A percentile compares a stretch with the other conserved stretches of the same genome.
These are phyloP conservation scores for Cynoglossus semilaevis DNA, from an alignment of 2,113 vertebrate genomes.

Conservation along the genomic window DNA sequence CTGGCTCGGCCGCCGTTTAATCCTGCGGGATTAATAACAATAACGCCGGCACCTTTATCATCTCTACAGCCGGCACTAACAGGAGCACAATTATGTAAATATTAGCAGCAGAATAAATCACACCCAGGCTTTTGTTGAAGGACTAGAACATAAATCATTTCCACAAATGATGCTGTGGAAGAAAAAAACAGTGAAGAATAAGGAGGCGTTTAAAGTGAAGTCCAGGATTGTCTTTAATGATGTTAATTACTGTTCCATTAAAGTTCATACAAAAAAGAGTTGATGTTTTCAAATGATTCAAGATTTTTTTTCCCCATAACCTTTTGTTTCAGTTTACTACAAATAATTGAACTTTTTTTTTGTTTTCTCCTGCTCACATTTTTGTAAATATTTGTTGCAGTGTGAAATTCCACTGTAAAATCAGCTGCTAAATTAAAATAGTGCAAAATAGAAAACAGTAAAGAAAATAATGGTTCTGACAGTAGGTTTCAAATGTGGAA, in stretches of 20 bases:
- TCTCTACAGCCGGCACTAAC: conserved; percentile 8
- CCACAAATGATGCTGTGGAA: neutral
- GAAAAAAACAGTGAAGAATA: neutral
- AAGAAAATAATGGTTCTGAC: conserved; percentile 12
- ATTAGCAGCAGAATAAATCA: conserved; percentile 10
- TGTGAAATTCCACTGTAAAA: too few relatives aligned
- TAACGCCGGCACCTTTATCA: conserved; percentile 33
- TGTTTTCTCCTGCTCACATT: too few relatives aligned
- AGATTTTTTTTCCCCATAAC: too few relatives aligned
- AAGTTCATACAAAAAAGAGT: too few relatives aligned
- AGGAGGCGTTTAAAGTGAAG: neutral
- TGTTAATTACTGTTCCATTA: too few relatives aligned
- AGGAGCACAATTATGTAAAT: conserved; percentile 15
- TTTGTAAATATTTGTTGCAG: too few relatives aligned
- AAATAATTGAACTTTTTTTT: too few relatives aligned
- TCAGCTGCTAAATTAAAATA: neutral
- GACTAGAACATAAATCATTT: neutral
- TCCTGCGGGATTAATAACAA: conserved; percentile 46
- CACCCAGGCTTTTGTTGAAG: neutral
- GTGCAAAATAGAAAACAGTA: conserved; percentile 23
- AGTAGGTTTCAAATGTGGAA: too few relatives aligned
- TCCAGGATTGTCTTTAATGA: conserved; percentile 11
- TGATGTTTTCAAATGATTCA: too few relatives aligned
- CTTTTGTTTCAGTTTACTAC: too few relatives aligned
- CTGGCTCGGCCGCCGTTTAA: conserved; percentile 23